Base-by-base conservation (phyloP, 2,113 vertebrate species). In the Anguilla japonica region DNA sequence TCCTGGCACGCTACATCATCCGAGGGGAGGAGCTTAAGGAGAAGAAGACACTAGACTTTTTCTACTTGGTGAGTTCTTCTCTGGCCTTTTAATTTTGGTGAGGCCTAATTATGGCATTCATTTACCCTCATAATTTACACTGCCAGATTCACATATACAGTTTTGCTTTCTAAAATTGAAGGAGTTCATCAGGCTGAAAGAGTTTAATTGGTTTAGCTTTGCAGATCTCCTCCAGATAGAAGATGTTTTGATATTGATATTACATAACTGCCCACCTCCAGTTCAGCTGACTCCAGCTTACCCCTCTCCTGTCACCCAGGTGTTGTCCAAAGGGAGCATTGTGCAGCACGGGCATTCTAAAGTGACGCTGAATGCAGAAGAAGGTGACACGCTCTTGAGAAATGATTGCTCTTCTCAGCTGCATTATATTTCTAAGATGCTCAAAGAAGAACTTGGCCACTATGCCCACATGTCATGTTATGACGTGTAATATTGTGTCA, bases 321-420 rank as follows among this genome's bases (percentile, higher is more conserved):
- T 96, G 5, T 91, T 97, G 92, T 88, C 87, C 41, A 95, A 87
- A 93, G 95, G 96, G 85, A 87, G 85, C 71, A 96, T 99, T 53
- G 3, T 94, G 41, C 43, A 89, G 50, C 90, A 91, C 26, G 96
- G 95, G 26, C 86, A 85, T 84, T 87, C 93, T 82, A 80, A 88
- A 88, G 84, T 96, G 88, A 43, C n/a, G 41, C 84, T 95, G 79
- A 83, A 87, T 87, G 83, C 29, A 67, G 82, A 93, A 41, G 26
- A 29, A 43, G 81, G 81, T 53, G n/a, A n/a, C 14, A 39, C 6
- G 0, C n/a, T 22, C 81, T 94, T 89, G 93, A 53, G 92, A 90
- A 81, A 22, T 50, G 57, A 34, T 3, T 90, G 1, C 20, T 0
- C 75, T 0, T 56, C 79, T 89, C 91, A 87, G 79, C 88, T 41